phyloP scores from a whole-genome alignment of 1,140 invertebrate species.

The Drosophila pruinosa region DNA sequence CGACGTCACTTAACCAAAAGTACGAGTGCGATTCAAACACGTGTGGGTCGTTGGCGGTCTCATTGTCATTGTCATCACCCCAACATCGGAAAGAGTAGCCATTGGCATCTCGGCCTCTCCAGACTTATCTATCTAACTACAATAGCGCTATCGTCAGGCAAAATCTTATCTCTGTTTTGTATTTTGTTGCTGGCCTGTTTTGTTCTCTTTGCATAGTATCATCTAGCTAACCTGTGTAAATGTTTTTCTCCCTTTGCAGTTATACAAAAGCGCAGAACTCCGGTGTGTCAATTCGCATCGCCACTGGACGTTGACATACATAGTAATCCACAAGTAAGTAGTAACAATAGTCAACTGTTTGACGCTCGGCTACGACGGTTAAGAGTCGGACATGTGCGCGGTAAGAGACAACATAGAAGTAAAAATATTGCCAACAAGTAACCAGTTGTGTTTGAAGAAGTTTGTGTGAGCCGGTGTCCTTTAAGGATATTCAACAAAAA shows the following conservation, averaged over 20 bases:
- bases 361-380: neutral
- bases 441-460: no score
- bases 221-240: constrained; percentile 41
- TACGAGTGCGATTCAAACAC: constrained; percentile 13
- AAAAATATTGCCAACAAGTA: neutral
- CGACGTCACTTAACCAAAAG: neutral
- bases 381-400: constrained; percentile 4
- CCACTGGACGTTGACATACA: constrained; percentile 96
- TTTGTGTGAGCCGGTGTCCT: no score
- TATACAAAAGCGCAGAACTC: constrained; percentile 94
- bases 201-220: constrained; percentile 22
- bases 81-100: constrained; percentile 2
- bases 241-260: constrained; percentile 86
- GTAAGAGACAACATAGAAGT: neutral
- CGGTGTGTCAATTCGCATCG: constrained; percentile 97
- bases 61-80: constrained; percentile 29
- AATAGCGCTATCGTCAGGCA: constrained; percentile 30
- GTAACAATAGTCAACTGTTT: neutral
- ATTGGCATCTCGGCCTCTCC: constrained; percentile 39
- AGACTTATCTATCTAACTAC: constrained; percentile 28
- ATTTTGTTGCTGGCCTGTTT: constrained; percentile 9
- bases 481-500: no score
- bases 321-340: constrained; percentile 96
- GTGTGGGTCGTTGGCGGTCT: constrained; percentile 11
- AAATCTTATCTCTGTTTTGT: constrained; percentile 60